These are phyloP conservation scores for Arbacia lixula DNA, from an alignment of 53 echinoderm and acorn worm species.

Conservation along the genomic window DNA sequence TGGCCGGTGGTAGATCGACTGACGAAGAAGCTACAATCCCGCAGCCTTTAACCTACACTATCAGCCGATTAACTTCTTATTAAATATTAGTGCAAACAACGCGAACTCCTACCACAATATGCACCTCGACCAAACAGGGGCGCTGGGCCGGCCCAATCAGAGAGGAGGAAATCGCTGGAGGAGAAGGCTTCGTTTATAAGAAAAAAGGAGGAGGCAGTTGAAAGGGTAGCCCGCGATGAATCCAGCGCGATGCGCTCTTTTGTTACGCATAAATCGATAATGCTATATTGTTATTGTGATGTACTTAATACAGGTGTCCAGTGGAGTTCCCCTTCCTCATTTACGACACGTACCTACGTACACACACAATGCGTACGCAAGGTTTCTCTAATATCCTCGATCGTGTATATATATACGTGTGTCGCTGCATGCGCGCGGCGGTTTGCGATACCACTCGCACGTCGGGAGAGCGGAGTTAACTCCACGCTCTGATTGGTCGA, in stretches of 20 bases:
- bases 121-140: too few species aligned
- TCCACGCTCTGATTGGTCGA: constrained; percentile 28
- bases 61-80: too few species aligned
- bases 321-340: constrained; percentile 17
- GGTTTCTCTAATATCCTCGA: not conserved
- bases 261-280: constrained; percentile 21
- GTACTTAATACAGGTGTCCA: constrained; percentile 37
- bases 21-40: too few species aligned
- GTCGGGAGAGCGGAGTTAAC: not conserved
- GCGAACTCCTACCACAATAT: too few species aligned
- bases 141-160: too few species aligned
- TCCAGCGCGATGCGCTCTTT: constrained; percentile 19
- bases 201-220: too few species aligned
- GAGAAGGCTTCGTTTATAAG: too few species aligned
- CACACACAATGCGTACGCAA: constrained; percentile 9
- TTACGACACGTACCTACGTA: constrained; percentile 1
- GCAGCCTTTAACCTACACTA: too few species aligned
- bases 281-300: constrained; percentile 15
- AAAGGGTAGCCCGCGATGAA: too few species aligned
- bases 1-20: too few species aligned
- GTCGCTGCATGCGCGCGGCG: not conserved
- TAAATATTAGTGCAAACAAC: too few species aligned
- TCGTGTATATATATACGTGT: not conserved
- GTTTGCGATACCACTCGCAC: not conserved
- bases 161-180: too few species aligned